A percentile compares a stretch with the other conserved stretches of the same genome.
These are phyloP conservation scores for Triplophysa yarkandensis DNA, from an alignment of 2,797 vertebrate species.

Conservation along the genomic window DNA sequence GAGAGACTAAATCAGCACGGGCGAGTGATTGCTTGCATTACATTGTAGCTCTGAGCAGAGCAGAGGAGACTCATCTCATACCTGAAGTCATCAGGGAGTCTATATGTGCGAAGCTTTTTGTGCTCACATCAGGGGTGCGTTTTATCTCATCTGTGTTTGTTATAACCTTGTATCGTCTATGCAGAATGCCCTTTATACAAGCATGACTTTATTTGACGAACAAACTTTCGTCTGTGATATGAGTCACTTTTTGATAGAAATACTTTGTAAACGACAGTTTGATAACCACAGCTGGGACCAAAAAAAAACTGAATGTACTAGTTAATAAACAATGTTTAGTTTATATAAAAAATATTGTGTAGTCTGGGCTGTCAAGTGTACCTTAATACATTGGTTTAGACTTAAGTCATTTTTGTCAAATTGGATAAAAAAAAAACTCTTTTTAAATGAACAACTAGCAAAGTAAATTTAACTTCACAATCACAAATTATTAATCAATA, in stretches of 20 bases:
- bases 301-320: background rate
- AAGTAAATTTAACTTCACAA: no score
- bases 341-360: background rate
- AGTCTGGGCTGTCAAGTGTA: no score
- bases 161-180: slow-evolving; percentile 16
- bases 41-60: slow-evolving; percentile 28
- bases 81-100: slow-evolving; percentile 42
- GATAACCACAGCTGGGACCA: background rate
- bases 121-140: slow-evolving; percentile 9
- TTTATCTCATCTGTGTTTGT: slow-evolving; percentile 32
- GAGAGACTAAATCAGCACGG: slow-evolving; percentile 35
- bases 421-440: no score
- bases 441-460: no score
- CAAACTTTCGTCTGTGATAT: background rate
- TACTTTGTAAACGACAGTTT: background rate
- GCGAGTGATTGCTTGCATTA: slow-evolving; percentile 22
- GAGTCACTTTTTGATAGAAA: background rate
- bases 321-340: background rate
- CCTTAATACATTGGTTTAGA: no score
- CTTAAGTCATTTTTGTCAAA: no score
- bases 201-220: slow-evolving; percentile 1
- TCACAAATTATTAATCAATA: no score
- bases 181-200: slow-evolving; percentile 11
- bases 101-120: slow-evolving; percentile 34
- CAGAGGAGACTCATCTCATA: slow-evolving; percentile 26